These are phyloP conservation scores for Drosophila gaucha DNA, from an alignment of 2,888 invertebrate genomes.

Conservation along the genomic window DNA sequence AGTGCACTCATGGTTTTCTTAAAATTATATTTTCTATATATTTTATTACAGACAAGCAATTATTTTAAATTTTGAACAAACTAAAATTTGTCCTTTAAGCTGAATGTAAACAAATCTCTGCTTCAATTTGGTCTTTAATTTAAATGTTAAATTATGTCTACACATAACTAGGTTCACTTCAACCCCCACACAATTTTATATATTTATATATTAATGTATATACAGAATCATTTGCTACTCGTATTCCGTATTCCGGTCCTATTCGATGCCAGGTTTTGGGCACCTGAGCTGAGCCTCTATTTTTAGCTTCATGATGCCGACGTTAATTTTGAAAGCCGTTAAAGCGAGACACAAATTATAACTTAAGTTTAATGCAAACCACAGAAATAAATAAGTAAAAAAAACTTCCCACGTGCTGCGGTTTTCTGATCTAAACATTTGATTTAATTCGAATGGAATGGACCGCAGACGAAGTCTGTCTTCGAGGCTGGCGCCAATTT, in stretches of 20 bases:
- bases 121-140: too few relatives aligned
- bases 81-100: neutral
- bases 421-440: slow-evolving; percentile 49
- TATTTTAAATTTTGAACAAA: neutral
- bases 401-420: slow-evolving; percentile 52
- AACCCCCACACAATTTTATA: neutral
- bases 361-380: slow-evolving; percentile 70
- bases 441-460: slow-evolving; percentile 58
- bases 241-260: slow-evolving; percentile 7
- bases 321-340: slow-evolving; percentile 70
- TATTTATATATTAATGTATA: neutral
- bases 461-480: slow-evolving; percentile 38
- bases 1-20: too few relatives aligned
- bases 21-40: too few relatives aligned
- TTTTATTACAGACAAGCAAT: too few relatives aligned
- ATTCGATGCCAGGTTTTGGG: slow-evolving; percentile 20
- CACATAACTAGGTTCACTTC: neutral
- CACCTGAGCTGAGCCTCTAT: slow-evolving; percentile 70
- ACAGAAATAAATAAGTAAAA: slow-evolving; percentile 26
- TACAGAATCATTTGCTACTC: neutral
- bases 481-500: slow-evolving; percentile 65
- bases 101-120: neutral
- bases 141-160: neutral
- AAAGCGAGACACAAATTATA: slow-evolving; percentile 72
- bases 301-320: slow-evolving; percentile 74